phyloP scores from a whole-genome alignment of 2,888 invertebrate species.

The Melanophora roralis region DNA sequence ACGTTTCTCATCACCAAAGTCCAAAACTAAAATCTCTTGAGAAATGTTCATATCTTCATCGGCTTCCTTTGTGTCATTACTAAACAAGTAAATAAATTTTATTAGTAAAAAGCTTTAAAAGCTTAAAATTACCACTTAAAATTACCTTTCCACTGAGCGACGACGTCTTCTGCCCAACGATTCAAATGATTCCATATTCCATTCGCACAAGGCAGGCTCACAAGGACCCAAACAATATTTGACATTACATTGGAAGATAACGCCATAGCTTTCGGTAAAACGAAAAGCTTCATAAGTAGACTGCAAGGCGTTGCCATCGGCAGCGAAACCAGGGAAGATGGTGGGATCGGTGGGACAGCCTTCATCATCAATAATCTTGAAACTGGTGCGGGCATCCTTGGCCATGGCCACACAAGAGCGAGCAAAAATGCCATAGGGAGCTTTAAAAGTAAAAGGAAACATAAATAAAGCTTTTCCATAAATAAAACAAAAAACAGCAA shows the following conservation, averaged over 20 bases:
- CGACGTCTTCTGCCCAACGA: conserved; percentile 89
- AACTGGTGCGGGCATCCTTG: conserved; percentile 96
- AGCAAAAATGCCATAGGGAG: conserved; percentile 96
- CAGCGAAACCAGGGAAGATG: conserved; percentile 94
- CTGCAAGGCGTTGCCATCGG: conserved; percentile 93
- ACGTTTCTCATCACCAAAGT: conserved; percentile 93
- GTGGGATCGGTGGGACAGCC: conserved; percentile 95
- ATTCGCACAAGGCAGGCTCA: conserved; percentile 94
- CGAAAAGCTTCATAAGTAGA: conserved; percentile 96
- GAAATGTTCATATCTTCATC: conserved; percentile 91
- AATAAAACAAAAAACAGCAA: neutral
- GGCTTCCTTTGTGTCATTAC: conserved; percentile 81
- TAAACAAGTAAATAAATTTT: conserved; percentile 52
- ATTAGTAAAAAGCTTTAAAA: neutral
- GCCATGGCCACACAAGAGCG: conserved; percentile 98
- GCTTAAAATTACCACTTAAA: neutral
- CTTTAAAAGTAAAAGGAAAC: conserved; percentile 77
- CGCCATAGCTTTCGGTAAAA: conserved; percentile 96
- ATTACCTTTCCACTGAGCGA: conserved; percentile 81
- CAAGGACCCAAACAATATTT: conserved; percentile 97
- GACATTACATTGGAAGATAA: conserved; percentile 98
- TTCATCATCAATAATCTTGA: conserved; percentile 96
- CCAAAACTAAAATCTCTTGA: conserved; percentile 94
- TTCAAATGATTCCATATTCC: conserved; percentile 92
- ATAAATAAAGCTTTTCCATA: neutral